phyloP scores from a whole-genome alignment of 2,113 vertebrate genomes.

The Elanus axillaris region DNA sequence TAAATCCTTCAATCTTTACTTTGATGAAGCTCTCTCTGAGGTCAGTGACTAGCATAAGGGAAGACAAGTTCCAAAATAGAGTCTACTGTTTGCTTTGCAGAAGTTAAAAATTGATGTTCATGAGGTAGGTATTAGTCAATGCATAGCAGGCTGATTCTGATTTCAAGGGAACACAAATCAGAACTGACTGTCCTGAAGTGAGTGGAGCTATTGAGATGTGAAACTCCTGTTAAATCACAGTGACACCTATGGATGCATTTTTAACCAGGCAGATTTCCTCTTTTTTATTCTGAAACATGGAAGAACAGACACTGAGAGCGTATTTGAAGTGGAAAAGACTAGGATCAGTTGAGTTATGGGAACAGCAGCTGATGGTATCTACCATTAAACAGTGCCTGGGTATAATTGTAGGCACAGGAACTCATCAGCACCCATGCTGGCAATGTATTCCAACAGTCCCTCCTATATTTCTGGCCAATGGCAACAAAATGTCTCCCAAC shows the following conservation, averaged over 20 bases:
- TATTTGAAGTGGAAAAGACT: not conserved
- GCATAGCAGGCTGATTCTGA: not conserved
- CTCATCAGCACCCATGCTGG: not conserved
- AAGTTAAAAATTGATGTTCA: constrained; percentile 3
- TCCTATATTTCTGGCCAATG: not conserved
- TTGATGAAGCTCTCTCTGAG: not conserved
- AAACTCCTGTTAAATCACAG: not conserved
- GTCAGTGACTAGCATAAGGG: not conserved
- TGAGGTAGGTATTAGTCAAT: not conserved
- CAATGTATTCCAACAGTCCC: fast-evolving
- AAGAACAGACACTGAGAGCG: not conserved
- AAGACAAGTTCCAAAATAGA: not conserved
- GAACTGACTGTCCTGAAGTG: not conserved
- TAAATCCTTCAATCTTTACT: not conserved
- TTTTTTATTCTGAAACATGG: not conserved
- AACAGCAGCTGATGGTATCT: not conserved
- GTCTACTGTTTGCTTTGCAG: not conserved
- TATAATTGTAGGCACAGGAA: not conserved
- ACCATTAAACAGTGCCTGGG: not conserved
- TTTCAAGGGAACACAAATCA: not conserved
- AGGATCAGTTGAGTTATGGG: not conserved
- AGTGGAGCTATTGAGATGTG: not conserved
- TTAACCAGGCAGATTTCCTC: not conserved
- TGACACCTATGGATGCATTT: not conserved
- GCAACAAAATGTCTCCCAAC: not conserved